Evolutionary conservation across 2,797 vertebrate genomes (phyloP).

Genomic region (Ctenosaura bakeri): DNA sequence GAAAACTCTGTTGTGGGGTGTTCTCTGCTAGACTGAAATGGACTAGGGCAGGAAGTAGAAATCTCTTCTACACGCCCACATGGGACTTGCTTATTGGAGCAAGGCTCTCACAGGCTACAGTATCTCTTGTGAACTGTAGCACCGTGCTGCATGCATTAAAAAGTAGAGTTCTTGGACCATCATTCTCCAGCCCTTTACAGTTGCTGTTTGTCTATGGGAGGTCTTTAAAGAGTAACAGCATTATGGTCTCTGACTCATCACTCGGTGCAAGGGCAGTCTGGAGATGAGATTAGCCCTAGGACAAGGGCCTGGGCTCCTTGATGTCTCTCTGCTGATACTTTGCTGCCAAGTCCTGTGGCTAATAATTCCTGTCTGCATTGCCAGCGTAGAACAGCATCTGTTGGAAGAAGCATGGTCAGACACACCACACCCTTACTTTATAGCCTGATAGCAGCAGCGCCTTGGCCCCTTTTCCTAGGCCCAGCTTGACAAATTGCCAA

Average conservation of each 20-base stretch:
- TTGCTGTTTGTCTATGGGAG: too few relatives aligned
- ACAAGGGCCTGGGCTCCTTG: neutral
- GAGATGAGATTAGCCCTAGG: neutral
- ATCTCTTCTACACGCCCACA: too few relatives aligned
- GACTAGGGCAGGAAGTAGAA: too few relatives aligned
- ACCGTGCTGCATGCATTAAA: too few relatives aligned
- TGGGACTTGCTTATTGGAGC: too few relatives aligned
- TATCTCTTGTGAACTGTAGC: too few relatives aligned
- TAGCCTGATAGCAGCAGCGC: neutral
- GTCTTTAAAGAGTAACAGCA: neutral
- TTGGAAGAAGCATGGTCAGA: neutral
- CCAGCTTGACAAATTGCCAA: neutral
- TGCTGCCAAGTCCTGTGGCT: rapidly evolving
- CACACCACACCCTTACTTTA: neutral
- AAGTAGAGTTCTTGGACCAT: too few relatives aligned
- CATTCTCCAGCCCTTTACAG: too few relatives aligned
- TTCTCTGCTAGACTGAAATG: neutral
- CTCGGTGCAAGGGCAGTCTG: neutral
- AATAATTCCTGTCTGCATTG: neutral
- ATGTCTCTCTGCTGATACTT: slow-evolving; percentile 3
- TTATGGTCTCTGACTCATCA: neutral
- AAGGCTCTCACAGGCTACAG: neutral
- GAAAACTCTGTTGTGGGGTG: neutral
- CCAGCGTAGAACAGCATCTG: neutral
- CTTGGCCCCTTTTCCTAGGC: neutral